A percentile compares a stretch with the other conserved stretches of the same genome.
phyloP scores from a whole-genome alignment of 2,113 vertebrate genomes.

The Artemisiospiza belli region DNA sequence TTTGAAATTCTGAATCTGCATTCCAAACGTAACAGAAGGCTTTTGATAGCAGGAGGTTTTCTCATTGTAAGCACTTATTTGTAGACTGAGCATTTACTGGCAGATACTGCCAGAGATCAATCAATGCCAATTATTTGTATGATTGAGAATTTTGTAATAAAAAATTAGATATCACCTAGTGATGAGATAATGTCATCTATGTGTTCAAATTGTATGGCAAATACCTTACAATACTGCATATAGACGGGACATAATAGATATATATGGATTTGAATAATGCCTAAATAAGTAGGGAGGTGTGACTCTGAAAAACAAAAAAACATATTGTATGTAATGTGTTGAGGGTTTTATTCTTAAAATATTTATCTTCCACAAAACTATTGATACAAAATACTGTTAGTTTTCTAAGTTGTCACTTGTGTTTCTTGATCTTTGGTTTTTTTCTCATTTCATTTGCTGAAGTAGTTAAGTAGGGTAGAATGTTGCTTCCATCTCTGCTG shows the following conservation, averaged over 20 bases:
- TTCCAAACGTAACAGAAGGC: neutral
- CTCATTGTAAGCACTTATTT: neutral
- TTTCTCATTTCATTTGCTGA: neutral
- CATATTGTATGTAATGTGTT: neutral
- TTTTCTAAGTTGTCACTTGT: neutral
- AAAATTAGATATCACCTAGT: neutral
- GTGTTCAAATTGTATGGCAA: neutral
- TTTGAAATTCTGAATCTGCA: neutral
- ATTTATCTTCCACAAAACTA: neutral
- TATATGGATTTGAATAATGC: neutral
- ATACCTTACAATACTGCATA: neutral
- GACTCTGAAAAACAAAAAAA: neutral
- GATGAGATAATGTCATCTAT: neutral
- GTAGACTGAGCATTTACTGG: neutral
- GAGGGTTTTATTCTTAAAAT: neutral
- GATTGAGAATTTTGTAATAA: neutral
- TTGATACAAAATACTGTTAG: neutral
- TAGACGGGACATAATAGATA: neutral
- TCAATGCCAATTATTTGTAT: neutral
- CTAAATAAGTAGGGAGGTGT: neutral
- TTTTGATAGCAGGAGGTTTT: neutral
- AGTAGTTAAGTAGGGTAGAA: neutral
- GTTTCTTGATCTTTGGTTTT: neutral
- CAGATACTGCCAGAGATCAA: neutral
- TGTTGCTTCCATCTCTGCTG: neutral